Evolutionary conservation across 2,888 invertebrate species (phyloP), one percentile per base, ranked within the genome.

Genomic region (Lordiphosa andalusiaca): DNA sequence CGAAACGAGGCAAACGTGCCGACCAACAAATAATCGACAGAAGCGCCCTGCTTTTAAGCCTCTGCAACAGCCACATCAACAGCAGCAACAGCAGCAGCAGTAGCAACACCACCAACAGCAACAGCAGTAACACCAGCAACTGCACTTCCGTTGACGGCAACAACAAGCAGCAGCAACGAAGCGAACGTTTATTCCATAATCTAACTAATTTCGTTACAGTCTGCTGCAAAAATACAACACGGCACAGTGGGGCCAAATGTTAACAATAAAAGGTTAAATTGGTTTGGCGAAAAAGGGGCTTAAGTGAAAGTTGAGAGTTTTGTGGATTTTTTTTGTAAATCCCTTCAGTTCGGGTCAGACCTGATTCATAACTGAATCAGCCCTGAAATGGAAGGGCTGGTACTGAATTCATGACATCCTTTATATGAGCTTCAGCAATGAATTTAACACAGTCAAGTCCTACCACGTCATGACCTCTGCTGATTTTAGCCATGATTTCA

Each of bases 141-240:
- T 52, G 60, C 65, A 53, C 38, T 48, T 48, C 47, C 54, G 48
- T 23, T 54, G 53, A 48, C 54, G 37, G 41, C 54, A 40, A 30
- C 42, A 25, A 36, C 49, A 42, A 13, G n/a, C 25, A 61, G 42
- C 58, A 47, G 61, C 51, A 36, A 35, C 36, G 36, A 48, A 49
- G 51, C 62, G 42, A 38, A 48, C 55, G 66, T 48, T 55, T 48
- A 63, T 67, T 58, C 51, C 63, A 71, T 73, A 75, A 73, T 71
- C 71, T 55, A 71, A 59, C 71, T 69, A 70, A 77, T 75, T 71
- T 69, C 51, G 71, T 61, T 56, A 52, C 48, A 60, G 49, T 40
- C 49, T n/a, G 50, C 37, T 44, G 30, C 10, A 49, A 57, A 56
- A 60, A 25, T 38, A 41, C 19, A 50, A 30, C 35, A 21, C 39